A percentile compares a stretch with the other conserved stretches of the same genome.
These are phyloP conservation scores for Dicrostonyx torquatus DNA, from an alignment of 2,797 vertebrate species.

Conservation along the genomic window DNA sequence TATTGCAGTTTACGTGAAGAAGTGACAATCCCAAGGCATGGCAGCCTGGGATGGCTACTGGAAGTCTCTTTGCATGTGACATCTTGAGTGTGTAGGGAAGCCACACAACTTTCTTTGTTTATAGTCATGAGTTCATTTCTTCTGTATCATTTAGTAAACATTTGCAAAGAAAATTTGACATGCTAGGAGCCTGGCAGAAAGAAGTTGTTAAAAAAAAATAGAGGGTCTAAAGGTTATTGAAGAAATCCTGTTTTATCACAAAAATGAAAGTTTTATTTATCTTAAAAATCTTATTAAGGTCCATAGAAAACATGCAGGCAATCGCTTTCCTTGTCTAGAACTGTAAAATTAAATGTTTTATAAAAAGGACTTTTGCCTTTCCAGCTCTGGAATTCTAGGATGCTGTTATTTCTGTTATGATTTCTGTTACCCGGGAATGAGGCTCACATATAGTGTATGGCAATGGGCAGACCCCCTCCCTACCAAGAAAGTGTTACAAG, in stretches of 20 bases:
- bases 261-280: slow-evolving; percentile 30
- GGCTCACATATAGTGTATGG: neutral
- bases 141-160: neutral
- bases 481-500: neutral
- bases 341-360: neutral
- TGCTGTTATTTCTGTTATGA: neutral
- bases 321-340: neutral
- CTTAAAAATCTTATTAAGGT: neutral
- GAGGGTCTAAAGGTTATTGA: neutral
- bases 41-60: neutral
- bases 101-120: slow-evolving; percentile 15
- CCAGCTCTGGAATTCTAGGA: neutral
- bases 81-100: neutral
- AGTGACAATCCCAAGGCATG: neutral
- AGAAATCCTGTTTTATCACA: slow-evolving; percentile 24
- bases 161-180: slow-evolving; percentile 33
- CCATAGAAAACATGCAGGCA: neutral
- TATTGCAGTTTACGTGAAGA: neutral
- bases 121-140: slow-evolving; percentile 24
- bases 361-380: neutral
- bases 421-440: neutral
- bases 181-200: slow-evolving; percentile 49
- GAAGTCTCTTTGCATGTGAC: neutral
- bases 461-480: neutral
- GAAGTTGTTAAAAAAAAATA: slow-evolving; percentile 18